Evolutionary conservation across 2,888 invertebrate genomes (phyloP), one percentile per base, ranked within the genome.

Genomic region (Hypselothyrea guttata): DNA sequence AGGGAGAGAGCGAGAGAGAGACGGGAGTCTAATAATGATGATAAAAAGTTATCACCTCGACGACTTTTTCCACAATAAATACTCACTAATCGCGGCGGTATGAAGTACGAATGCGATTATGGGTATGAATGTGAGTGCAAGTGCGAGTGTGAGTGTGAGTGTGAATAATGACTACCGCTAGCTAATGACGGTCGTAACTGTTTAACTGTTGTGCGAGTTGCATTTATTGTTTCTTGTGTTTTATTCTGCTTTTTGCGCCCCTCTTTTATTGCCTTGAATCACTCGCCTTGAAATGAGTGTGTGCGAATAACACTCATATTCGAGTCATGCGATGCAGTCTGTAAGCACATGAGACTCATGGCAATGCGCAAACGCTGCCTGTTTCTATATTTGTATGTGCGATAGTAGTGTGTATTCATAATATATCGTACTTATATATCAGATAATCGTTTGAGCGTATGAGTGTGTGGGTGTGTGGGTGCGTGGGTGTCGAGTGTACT

Each of bases 61-160:
- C 51, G 31, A 63, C 34, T 58, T 22, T 34, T 34, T 35, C 34
- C 27, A 41, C 47, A 48, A 47, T 52, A 40, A 57, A 47, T 57
- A 44, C 49, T 37, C 15, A 34, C 34, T 58, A 68, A 68, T 63
- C 63, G 53, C 37, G 7, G 13, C 40, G 18, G 63, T 68, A 53
- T 38, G 49, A 54, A 61, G 9, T 28, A 30, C 40, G 62, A 35
- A n/a, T 51, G 4, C n/a, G 30, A 33, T 0, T 40, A 5, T 1
- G 33, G 12, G 12, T 44, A 8, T 1, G 22, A 12, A 0, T 35
- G 37, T 31, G 40, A 31, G 1, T 58, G 28, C 9, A 13, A n/a
- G 16, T 28, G 16, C 8, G 44, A 34, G 44, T 47, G 33, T 55
- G 13, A 22, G 13, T 42, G 27, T 18, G 38, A 38, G 2, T 40